Evolutionary conservation across 2,888 invertebrate species (phyloP), one percentile per base, ranked within the genome.

Genomic region (Apamea epomidion): DNA sequence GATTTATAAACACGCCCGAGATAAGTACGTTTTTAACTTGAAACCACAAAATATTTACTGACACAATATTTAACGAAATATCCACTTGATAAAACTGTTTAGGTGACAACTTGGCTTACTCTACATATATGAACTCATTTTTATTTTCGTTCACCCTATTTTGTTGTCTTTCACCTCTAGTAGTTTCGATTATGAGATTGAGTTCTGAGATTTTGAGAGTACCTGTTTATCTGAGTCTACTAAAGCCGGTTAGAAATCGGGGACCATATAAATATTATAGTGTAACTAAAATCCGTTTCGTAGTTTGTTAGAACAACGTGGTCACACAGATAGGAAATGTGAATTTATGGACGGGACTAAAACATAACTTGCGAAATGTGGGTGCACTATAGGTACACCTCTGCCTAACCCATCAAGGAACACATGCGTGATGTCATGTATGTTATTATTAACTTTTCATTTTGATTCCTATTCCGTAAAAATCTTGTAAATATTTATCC

Each of bases 91-190:
- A 32, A 32, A 78, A 60, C 69, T 83, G 72, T 78, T 87, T 70
- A 70, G 79, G n/a, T 83, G 87, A 83, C 87, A 82, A 78, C 65
- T 65, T 62, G 78, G 76, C 76, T 81, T 86, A 69, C 73, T 83
- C 83, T 72, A 78, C 14, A 45, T 85, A 37, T 48, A 37, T 58
- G 81, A 86, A 86, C 58, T 73, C 74, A 72, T 65, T 69, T 82
- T 84, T 77, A 82, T 84, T 86, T 86, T 73, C 16, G 86, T 65
- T 71, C 74, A 29, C 65, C 73, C 73, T 71, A 74, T 86, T 86
- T 81, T 65, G 21, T 32, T 48, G 25, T 58, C 25, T 60, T 74
- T 80, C n/a, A 58, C 73, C 51, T 85, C 51, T 4, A 70, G 85
- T 74, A 80, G 65, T 37, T 85, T 80, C 74, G 32, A 74, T 85